A percentile compares a stretch with the other conserved stretches of the same genome.
Conservation (phyloP, 2,113 vertebrate species). For the Fregata magnificens region DNA sequence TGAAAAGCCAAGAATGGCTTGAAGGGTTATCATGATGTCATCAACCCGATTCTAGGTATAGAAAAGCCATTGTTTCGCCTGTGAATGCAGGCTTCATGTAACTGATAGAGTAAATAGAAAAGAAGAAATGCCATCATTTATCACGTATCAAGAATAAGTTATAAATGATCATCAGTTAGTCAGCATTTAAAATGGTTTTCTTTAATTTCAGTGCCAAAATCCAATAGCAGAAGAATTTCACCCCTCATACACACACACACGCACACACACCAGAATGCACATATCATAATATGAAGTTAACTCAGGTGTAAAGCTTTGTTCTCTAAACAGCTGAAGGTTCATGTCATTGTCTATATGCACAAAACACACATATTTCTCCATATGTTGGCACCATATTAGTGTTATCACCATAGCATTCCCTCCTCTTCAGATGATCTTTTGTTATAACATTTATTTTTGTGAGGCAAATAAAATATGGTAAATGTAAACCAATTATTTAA, state of each 20-base stretch:
- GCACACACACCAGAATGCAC: not conserved
- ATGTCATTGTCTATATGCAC: slow-evolving; percentile 18
- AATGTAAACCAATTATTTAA: slow-evolving; percentile 71
- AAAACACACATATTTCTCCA: slow-evolving; percentile 35
- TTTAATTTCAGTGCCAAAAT: not conserved
- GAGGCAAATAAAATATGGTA: slow-evolving; percentile 65
- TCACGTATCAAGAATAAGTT: not conserved
- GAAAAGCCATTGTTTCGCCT: not conserved
- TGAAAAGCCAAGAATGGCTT: not conserved
- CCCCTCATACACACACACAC: not conserved
- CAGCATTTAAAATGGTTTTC: not conserved
- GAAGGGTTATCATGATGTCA: not conserved
- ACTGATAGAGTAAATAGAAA: not conserved
- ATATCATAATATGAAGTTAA: not conserved
- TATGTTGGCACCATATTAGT: slow-evolving; percentile 59
- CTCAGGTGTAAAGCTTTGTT: slow-evolving; percentile 39
- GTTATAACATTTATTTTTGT: slow-evolving; percentile 51
- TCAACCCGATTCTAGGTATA: not conserved
- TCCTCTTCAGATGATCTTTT: slow-evolving; percentile 57
- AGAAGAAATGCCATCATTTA: not conserved
- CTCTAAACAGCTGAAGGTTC: slow-evolving; percentile 19
- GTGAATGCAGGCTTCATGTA: not conserved
- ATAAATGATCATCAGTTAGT: not conserved
- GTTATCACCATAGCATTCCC: slow-evolving; percentile 40
- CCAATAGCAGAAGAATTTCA: not conserved